Conservation (phyloP, 2,888 invertebrate genomes). For the Epirrhoe tristata region DNA sequence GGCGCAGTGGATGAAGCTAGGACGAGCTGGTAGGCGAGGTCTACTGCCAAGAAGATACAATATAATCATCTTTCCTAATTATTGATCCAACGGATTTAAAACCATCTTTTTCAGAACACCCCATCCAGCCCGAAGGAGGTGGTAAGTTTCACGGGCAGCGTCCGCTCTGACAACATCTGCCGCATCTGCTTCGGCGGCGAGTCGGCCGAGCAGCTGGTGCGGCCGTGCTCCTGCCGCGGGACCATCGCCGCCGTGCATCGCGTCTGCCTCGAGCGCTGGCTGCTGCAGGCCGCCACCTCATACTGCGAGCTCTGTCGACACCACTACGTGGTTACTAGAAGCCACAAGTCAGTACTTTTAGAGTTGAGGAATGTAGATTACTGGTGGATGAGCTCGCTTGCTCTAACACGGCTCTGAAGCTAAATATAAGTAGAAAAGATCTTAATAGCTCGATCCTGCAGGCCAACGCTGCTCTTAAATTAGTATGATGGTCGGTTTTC, state of each 20-base stretch:
- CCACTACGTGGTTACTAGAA: slow-evolving; percentile 77
- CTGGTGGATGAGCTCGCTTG: too few species aligned
- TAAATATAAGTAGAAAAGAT: too few species aligned
- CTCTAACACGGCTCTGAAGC: too few species aligned
- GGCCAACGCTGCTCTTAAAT: too few species aligned
- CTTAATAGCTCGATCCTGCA: too few species aligned
- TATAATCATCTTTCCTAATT: too few species aligned
- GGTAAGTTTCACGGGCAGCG: slow-evolving; percentile 61
- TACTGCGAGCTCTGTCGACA: slow-evolving; percentile 81
- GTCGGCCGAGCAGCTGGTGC: slow-evolving; percentile 77
- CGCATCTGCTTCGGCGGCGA: slow-evolving; percentile 82
- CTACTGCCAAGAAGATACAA: too few species aligned
- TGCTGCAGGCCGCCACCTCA: slow-evolving; percentile 78
- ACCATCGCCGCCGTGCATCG: slow-evolving; percentile 81
- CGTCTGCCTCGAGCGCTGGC: slow-evolving; percentile 79
- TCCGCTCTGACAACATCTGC: slow-evolving; percentile 72
- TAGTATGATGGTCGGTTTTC: too few species aligned
- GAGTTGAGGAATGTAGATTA: too few species aligned
- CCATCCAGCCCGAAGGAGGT: slow-evolving; percentile 59
- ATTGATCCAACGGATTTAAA: neutral
- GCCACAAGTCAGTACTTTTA: slow-evolving; percentile 64
- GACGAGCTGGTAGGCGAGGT: too few species aligned
- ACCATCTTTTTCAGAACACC: slow-evolving; percentile 35
- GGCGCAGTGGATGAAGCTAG: too few species aligned
- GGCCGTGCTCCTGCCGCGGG: slow-evolving; percentile 79